phyloP scores from a whole-genome alignment of 2,797 vertebrate genomes.

The Gallirallus australis region DNA sequence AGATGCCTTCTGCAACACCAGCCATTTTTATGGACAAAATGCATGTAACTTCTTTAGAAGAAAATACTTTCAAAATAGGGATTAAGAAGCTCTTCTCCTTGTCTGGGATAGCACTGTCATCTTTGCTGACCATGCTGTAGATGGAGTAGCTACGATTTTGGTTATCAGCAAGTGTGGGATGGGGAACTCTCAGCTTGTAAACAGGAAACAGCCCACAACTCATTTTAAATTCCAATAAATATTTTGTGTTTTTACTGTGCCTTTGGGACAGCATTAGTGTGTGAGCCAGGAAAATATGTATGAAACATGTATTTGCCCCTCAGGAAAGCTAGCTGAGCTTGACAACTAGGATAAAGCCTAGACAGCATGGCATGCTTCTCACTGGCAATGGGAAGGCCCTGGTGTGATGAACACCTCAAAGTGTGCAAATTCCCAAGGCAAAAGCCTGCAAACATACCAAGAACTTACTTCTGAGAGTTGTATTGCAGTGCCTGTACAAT shows the following conservation, averaged over 20 bases:
- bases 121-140: not conserved
- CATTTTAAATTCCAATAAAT: slow-evolving; percentile 19
- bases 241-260: not conserved
- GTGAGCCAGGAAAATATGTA: not conserved
- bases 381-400: not conserved
- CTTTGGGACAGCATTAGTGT: not conserved
- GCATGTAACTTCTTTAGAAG: not conserved
- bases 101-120: not conserved
- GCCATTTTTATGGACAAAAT: not conserved
- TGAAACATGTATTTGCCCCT: not conserved
- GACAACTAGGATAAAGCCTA: not conserved
- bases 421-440: not conserved
- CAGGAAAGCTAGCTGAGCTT: not conserved
- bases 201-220: slow-evolving; percentile 33
- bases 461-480: not conserved
- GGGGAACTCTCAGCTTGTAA: not conserved
- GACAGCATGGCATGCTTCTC: not conserved
- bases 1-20: not conserved
- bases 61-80: not conserved
- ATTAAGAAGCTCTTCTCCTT: not conserved
- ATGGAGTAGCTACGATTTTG: not conserved
- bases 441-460: not conserved
- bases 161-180: not conserved
- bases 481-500: not conserved
- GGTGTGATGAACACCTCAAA: not conserved